A percentile compares a stretch with the other conserved stretches of the same genome.
These are phyloP conservation scores for Elephas maximus DNA, from an alignment of 2,113 vertebrate genomes.

Conservation along the genomic window DNA sequence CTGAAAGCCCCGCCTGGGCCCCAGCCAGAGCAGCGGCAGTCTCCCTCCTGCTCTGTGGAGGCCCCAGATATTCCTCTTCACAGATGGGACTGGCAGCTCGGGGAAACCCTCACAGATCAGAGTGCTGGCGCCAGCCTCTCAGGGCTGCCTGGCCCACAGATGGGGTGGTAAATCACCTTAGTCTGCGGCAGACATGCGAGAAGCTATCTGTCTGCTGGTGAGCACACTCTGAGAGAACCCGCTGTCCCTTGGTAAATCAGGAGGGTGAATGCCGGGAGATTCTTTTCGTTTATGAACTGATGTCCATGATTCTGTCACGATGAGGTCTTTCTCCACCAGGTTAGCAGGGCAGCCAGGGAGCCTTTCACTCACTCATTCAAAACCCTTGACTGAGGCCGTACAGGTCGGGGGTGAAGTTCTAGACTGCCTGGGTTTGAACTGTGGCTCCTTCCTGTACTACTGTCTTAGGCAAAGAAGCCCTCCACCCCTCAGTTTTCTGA, in stretches of 20 bases:
- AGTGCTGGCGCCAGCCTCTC: background rate
- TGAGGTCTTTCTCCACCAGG: background rate
- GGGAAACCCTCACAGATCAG: background rate
- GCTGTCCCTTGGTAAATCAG: background rate
- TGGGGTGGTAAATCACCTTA: background rate
- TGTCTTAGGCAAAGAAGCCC: background rate
- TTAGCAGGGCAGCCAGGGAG: background rate
- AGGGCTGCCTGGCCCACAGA: background rate
- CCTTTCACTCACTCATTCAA: background rate
- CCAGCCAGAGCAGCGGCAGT: background rate
- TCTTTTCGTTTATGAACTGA: background rate
- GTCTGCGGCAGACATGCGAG: background rate
- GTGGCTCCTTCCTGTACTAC: background rate
- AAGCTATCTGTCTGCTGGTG: background rate
- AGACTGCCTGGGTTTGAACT: background rate
- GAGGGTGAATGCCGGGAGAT: background rate
- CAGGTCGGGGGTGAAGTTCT: fast-evolving
- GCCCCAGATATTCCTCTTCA: background rate
- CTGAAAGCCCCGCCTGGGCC: background rate
- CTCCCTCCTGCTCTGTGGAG: background rate
- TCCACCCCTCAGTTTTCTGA: background rate
- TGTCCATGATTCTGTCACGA: background rate
- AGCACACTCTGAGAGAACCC: background rate
- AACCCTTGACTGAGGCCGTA: background rate
- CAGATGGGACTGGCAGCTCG: background rate